Conservation (phyloP, 2,797 vertebrate genomes). For the Melanotaenia maccullochi region DNA sequence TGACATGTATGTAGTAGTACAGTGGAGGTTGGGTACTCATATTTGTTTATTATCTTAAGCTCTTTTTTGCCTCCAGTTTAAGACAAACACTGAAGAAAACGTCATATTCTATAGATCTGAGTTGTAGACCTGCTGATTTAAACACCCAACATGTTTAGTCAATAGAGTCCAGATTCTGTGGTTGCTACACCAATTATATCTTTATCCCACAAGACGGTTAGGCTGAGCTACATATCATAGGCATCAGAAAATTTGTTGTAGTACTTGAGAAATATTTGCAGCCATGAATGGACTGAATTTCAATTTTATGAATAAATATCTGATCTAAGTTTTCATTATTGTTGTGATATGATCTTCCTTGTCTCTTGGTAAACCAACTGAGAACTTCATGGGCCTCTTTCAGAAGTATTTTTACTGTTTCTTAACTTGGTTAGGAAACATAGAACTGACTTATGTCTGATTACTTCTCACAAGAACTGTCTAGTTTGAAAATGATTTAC, state of each 20-base stretch:
- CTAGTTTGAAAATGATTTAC: neutral
- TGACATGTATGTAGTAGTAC: constrained; percentile 5
- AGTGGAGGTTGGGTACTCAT: neutral
- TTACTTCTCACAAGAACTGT: neutral
- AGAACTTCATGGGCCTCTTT: neutral
- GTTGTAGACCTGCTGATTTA: constrained; percentile 17
- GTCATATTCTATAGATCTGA: constrained; percentile 1
- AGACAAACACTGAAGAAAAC: neutral
- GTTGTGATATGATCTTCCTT: constrained; percentile 4
- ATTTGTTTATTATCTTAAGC: neutral
- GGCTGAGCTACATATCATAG: neutral
- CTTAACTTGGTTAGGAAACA: neutral
- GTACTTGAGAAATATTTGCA: neutral
- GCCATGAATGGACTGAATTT: neutral
- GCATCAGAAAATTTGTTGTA: neutral
- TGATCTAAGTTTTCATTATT: neutral
- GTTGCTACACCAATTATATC: neutral
- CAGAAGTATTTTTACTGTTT: neutral
- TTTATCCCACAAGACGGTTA: neutral
- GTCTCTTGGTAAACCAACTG: constrained; percentile 6
- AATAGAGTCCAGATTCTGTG: constrained; percentile 15
- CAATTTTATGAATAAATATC: neutral
- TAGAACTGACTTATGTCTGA: neutral
- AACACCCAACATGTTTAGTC: constrained; percentile 12
- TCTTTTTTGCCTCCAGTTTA: neutral